Evolutionary conservation across 2,888 invertebrate species (phyloP), one percentile per base, ranked within the genome.

Genomic region (Protophormia terraenovae): DNA sequence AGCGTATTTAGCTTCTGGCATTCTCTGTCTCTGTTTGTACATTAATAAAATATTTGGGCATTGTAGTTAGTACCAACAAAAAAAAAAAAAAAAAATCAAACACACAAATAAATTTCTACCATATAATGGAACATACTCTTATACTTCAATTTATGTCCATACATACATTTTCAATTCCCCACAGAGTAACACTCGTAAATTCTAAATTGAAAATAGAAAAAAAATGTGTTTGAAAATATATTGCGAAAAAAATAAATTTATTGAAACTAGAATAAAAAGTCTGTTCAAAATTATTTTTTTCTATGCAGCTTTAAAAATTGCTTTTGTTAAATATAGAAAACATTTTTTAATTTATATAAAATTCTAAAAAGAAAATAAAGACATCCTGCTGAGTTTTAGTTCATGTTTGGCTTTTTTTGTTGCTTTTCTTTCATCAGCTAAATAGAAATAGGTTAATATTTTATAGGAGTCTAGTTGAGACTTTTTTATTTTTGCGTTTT

Each of bases 111-210:
- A n/a, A n/a, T n/a, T 60, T 14, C 1, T 38, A 45, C 45, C 16
- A 47, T n/a, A n/a, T n/a, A n/a, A n/a, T n/a, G n/a, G n/a, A n/a
- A 58, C 60, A 71, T 8, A 29, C 66, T 22, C 10, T 62, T 53
- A 55, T n/a, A 41, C 58, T 75, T 69, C 58, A 79, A 67, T 77
- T 67, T 77, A 32, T 81, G 38, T 73, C 53, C 77, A 3, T 38
- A 55, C 35, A 47, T 29, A 50, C 14, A 66, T 83, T 75, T 76
- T 67, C 53, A 86, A 80, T 83, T 81, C 86, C 86, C 87, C 69
- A 81, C 81, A 79, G 86, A 82, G 83, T 78, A 50, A 71, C 69
- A 72, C 58, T 62, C 81, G 73, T 73, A 86, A 87, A 87, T 86
- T 87, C 50, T 80, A 87, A 83, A 86, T 86, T 83, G 84, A 55